Evolutionary conservation across 2,888 invertebrate species (phyloP).

Genomic region (Vandiemenella viatica): DNA sequence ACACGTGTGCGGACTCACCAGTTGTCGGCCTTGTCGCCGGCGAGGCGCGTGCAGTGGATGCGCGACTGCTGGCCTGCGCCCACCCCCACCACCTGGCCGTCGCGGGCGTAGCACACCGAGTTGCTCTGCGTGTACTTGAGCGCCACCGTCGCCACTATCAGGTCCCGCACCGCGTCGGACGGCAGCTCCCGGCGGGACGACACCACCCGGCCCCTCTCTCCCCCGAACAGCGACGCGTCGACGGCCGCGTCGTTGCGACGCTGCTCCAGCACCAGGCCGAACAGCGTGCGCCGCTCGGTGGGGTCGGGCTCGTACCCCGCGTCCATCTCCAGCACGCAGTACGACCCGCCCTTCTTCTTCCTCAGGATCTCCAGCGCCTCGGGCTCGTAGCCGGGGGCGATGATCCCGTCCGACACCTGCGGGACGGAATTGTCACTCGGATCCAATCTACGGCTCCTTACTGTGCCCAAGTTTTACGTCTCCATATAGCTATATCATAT

Average conservation of each 20-base stretch:
- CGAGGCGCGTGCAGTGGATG: conserved; percentile 93
- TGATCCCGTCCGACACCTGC: conserved; percentile 95
- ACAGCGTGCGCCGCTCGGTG: conserved; percentile 69
- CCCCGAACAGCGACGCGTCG: conserved; percentile 56
- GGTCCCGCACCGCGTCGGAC: conserved; percentile 64
- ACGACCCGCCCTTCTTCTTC: conserved; percentile 60
- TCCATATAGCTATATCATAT: no score
- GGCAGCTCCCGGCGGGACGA: conserved; percentile 44
- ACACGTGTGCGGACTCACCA: conserved; percentile 59
- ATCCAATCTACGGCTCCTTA: conserved; percentile 3
- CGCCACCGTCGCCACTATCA: conserved; percentile 90
- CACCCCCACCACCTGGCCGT: conserved; percentile 87
- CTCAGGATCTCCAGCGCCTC: conserved; percentile 73
- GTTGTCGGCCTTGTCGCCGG: conserved; percentile 92
- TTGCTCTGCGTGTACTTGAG: conserved; percentile 97
- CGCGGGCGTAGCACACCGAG: conserved; percentile 90
- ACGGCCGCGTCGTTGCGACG: conserved; percentile 79
- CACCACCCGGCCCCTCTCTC: no score
- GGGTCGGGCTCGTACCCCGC: conserved; percentile 63
- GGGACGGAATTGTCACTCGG: no score
- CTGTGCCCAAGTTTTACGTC: not conserved
- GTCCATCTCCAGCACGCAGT: conserved; percentile 52
- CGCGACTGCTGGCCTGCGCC: conserved; percentile 98
- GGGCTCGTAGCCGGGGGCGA: conserved; percentile 79
- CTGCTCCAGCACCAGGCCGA: conserved; percentile 74